phyloP scores from a whole-genome alignment of 2,113 vertebrate genomes.

The Corythornis cristatus region DNA sequence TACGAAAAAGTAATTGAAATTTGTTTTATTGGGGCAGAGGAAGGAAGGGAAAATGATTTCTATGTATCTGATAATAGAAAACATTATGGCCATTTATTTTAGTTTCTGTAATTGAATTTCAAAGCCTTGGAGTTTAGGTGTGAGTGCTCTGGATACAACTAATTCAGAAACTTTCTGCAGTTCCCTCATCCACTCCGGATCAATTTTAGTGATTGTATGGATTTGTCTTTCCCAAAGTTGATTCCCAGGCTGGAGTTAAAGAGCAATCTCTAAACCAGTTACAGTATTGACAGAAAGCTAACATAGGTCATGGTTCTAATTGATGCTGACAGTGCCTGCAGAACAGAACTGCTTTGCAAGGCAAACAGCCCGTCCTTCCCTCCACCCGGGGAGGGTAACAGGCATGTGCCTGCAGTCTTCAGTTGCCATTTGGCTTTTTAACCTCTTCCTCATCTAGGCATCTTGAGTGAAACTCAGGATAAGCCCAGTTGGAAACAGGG shows the following conservation, averaged over 20 bases:
- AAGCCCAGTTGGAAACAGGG: background rate
- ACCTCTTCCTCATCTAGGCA: background rate
- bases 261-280: background rate
- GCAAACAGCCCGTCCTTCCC: background rate
- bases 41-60: conserved; percentile 40
- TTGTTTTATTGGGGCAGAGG: conserved; percentile 49
- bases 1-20: conserved; percentile 49
- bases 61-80: conserved; percentile 58
- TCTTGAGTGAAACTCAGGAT: background rate
- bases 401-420: background rate
- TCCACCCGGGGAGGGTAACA: background rate
- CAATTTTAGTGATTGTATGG: conserved; percentile 22
- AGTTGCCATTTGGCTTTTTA: background rate
- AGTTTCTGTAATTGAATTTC: conserved; percentile 58
- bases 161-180: conserved; percentile 7
- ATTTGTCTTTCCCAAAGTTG: conserved; percentile 21
- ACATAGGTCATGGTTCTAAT: background rate
- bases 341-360: background rate
- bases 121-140: background rate
- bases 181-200: conserved; percentile 5
- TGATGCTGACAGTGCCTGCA: background rate
- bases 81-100: conserved; percentile 52
- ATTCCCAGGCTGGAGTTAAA: background rate
- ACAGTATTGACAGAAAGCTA: background rate
- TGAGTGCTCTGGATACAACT: background rate